Evolutionary conservation across 2,888 invertebrate species (phyloP), one percentile per base, ranked within the genome.

Genomic region (Philereme vetulata): DNA sequence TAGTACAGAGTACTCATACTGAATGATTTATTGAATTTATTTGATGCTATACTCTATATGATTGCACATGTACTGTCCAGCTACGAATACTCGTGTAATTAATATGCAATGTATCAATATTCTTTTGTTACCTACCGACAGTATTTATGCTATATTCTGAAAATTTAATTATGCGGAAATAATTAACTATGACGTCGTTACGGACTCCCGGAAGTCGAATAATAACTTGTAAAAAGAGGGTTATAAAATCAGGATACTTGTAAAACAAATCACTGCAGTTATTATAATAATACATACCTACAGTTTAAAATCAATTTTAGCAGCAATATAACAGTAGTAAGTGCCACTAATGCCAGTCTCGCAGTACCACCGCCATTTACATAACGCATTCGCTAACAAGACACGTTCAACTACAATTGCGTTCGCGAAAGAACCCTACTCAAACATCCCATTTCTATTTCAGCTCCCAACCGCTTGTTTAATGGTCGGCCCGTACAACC

Each of bases 381-480:
- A 87, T 89, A 86, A 81, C 84, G 88, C 89, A 90, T 91, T 91
- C 88, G 77, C 85, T 91, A 90, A 90, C 91, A 90, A 90, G 88
- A 90, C 91, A 92, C 91, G 91, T 91, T 82, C 88, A 81, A 84
- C 79, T 84, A 88, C 86, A 90, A 92, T 91, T 90, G 90, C 90
- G 87, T 85, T 90, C 89, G 86, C 89, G 87, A 90, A 91, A 91
- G 90, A 91, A 89, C 91, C 90, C 90, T 89, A 85, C 88, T 91
- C 90, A 90, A 92, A 90, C 88, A 90, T 86, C 85, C 91, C 90
- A 90, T 91, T 91, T 86, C 90, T 91, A 90, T 89, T 91, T 90
- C 83, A 88, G 85, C 86, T 85, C 82, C 80, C 84, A 81, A 84
- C 86, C 87, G 85, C 87, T 88, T 90, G 91, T 90, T 91, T 91